phyloP scores from a whole-genome alignment of 2,888 invertebrate genomes.

The Bombylius discolor region DNA sequence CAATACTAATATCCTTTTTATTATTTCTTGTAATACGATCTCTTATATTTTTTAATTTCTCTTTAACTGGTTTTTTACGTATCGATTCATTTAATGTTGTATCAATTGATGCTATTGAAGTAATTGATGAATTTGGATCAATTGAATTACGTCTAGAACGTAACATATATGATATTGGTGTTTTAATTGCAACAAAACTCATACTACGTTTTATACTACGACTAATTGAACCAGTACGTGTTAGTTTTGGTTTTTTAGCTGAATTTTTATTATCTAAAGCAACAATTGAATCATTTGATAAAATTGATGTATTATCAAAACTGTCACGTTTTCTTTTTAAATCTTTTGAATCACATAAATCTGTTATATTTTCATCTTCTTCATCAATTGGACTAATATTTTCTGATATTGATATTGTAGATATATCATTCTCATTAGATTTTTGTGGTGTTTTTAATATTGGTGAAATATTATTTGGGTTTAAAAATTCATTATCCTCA shows the following conservation, averaged over 20 bases:
- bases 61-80: constrained; percentile 28
- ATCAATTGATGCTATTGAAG: constrained; percentile 30
- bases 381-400: constrained; percentile 22
- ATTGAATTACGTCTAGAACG: constrained; percentile 20
- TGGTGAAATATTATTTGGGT: constrained; percentile 28
- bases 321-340: constrained; percentile 34
- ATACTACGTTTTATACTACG: constrained; percentile 32
- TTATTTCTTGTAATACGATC: constrained; percentile 29
- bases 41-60: constrained; percentile 29
- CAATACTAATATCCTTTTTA: constrained; percentile 14
- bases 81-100: constrained; percentile 32
- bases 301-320: constrained; percentile 31
- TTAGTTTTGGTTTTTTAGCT: constrained; percentile 34
- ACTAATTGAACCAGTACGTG: constrained; percentile 34
- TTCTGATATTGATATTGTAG: background rate
- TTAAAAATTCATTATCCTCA: constrained; percentile 21
- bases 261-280: constrained; percentile 20
- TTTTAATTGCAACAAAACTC: constrained; percentile 33
- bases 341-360: constrained; percentile 29
- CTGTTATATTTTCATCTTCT: constrained; percentile 29
- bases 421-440: background rate
- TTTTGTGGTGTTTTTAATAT: constrained; percentile 19
- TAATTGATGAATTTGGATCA: constrained; percentile 29
- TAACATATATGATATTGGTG: constrained; percentile 28
- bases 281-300: constrained; percentile 31